These are phyloP conservation scores for Electrona antarctica DNA, from an alignment of 2,113 vertebrate species.

Conservation along the genomic window DNA sequence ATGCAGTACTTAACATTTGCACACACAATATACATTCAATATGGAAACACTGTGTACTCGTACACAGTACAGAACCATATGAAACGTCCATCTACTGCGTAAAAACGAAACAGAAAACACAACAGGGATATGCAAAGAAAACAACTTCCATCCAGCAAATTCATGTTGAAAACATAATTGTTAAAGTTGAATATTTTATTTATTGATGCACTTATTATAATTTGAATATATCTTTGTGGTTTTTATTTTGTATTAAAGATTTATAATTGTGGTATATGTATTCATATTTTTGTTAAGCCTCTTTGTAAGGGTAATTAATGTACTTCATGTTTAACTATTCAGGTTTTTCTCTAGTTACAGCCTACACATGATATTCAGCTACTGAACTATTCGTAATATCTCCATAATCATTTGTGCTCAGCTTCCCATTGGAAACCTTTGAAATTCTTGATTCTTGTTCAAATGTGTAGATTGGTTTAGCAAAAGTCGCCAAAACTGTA, in stretches of 20 bases:
- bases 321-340: background rate
- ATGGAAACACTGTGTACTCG: background rate
- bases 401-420: background rate
- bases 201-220: constrained; percentile 44
- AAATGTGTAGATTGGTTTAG: constrained; percentile 28
- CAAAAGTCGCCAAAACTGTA: constrained; percentile 48
- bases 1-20: background rate
- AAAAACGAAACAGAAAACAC: constrained; percentile 14
- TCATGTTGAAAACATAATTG: background rate
- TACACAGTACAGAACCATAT: background rate
- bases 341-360: background rate
- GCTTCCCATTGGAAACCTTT: background rate
- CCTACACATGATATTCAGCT: background rate
- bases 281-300: constrained; percentile 2
- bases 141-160: constrained; percentile 27
- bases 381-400: background rate
- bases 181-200: constrained; percentile 38
- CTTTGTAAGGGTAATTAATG: background rate
- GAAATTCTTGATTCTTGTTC: constrained; percentile 22
- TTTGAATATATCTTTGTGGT: constrained; percentile 26
- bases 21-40: constrained; percentile 2
- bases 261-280: constrained; percentile 30
- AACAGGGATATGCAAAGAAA: constrained; percentile 28
- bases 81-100: constrained; percentile 11
- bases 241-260: constrained; percentile 38